phyloP scores from a whole-genome alignment of 2,113 vertebrate genomes.

The Phycodurus eques region DNA sequence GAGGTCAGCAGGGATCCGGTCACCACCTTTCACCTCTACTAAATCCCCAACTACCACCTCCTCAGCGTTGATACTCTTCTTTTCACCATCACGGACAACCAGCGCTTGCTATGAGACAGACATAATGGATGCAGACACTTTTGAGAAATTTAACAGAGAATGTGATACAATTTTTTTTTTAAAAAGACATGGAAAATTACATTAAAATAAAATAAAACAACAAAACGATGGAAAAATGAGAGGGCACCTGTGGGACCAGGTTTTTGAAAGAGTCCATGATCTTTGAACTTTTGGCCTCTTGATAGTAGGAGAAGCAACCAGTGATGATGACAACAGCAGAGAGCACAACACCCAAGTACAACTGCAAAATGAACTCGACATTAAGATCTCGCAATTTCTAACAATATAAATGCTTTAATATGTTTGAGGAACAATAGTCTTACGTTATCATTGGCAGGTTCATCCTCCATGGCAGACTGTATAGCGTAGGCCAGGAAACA shows the following conservation, averaged over 20 bases:
- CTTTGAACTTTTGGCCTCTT: slow-evolving; percentile 98
- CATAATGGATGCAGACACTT: slow-evolving; percentile 1
- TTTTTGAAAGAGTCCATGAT: slow-evolving; percentile 99
- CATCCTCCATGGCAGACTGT: slow-evolving; percentile 80
- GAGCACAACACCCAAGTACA: slow-evolving; percentile 90
- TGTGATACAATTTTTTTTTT: no score
- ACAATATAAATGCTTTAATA: not conserved
- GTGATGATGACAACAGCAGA: slow-evolving; percentile 95
- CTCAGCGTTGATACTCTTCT: slow-evolving; percentile 90
- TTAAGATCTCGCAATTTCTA: not conserved
- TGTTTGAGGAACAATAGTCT: slow-evolving; percentile 36
- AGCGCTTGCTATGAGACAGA: slow-evolving; percentile 85
- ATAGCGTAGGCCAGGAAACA: slow-evolving; percentile 93
- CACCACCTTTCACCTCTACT: slow-evolving; percentile 95
- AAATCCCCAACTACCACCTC: slow-evolving; percentile 90
- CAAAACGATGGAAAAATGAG: not conserved
- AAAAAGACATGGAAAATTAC: not conserved
- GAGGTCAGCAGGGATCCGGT: slow-evolving; percentile 93
- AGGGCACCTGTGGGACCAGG: slow-evolving; percentile 90
- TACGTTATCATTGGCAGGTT: slow-evolving; percentile 88
- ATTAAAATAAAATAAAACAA: not conserved
- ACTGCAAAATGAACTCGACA: slow-evolving; percentile 59
- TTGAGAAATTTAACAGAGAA: slow-evolving; percentile 1
- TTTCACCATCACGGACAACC: slow-evolving; percentile 92
- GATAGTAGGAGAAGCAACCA: slow-evolving; percentile 98